Evolutionary conservation across 2,113 vertebrate species (phyloP).

Genomic region (Eidolon helvum): DNA sequence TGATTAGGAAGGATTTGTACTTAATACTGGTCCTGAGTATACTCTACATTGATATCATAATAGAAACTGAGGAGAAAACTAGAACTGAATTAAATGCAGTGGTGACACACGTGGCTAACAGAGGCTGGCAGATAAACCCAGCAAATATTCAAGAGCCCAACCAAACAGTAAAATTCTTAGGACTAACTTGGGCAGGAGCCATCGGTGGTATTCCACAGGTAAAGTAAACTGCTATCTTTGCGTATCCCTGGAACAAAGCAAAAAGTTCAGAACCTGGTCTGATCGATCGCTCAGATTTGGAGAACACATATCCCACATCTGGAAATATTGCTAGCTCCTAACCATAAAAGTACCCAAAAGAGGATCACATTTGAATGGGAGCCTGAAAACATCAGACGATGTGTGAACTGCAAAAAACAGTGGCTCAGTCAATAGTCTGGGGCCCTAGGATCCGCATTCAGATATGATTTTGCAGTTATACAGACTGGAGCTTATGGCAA

Average conservation of each 20-base stretch:
- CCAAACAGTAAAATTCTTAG: neutral
- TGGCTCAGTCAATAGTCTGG: neutral
- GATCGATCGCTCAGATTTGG: neutral
- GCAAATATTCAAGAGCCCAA: neutral
- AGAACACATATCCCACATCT: neutral
- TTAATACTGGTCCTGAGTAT: neutral
- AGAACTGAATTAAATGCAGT: neutral
- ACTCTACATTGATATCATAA: neutral
- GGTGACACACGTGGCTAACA: neutral
- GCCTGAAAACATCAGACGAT: neutral
- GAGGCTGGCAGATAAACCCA: neutral
- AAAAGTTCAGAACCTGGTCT: neutral
- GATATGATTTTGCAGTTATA: neutral
- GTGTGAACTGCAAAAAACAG: neutral
- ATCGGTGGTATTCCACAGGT: neutral
- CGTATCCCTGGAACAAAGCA: neutral
- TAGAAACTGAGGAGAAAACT: neutral
- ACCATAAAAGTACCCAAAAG: neutral
- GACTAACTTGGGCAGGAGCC: neutral
- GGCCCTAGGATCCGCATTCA: neutral
- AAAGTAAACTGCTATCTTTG: neutral
- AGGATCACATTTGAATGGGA: neutral
- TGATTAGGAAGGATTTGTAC: neutral
- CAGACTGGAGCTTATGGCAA: neutral
- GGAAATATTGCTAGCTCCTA: neutral